Percentiles rank a stretch among this genome's conserved stretches.
phyloP scores from a whole-genome alignment of 2,113 vertebrate genomes.

The Sinocyclocheilus maitianheensis region DNA sequence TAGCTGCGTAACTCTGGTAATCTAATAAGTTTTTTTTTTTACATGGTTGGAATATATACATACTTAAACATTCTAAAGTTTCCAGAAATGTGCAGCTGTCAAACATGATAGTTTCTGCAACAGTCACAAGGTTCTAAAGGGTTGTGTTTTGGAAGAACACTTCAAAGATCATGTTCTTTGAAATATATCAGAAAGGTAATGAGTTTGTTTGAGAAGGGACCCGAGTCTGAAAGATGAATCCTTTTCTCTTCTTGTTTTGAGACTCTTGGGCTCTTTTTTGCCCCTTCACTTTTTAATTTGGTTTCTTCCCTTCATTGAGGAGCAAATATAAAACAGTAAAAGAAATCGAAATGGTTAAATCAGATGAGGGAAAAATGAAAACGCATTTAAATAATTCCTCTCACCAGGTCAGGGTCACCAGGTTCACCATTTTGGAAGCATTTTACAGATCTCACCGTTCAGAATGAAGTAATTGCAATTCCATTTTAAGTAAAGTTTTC shows the following conservation, averaged over 20 bases:
- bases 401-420: background rate
- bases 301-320: background rate
- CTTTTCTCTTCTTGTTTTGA: background rate
- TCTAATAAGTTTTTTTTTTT: background rate
- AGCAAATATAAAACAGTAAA: background rate
- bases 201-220: background rate
- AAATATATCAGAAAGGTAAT: background rate
- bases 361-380: background rate
- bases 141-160: background rate
- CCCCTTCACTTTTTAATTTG: slow-evolving; percentile 15
- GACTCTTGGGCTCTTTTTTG: background rate
- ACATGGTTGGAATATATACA: background rate
- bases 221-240: background rate
- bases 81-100: background rate
- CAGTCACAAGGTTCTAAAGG: background rate
- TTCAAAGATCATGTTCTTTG: slow-evolving; percentile 4
- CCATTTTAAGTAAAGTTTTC: too few species aligned
- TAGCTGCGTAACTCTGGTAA: background rate
- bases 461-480: background rate
- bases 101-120: background rate
- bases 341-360: background rate
- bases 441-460: background rate
- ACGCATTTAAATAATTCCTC: background rate
- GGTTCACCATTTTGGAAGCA: background rate
- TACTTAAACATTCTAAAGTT: background rate